Conservation (phyloP, 2,888 invertebrate species). For the Synanthedon andrenaeformis region DNA sequence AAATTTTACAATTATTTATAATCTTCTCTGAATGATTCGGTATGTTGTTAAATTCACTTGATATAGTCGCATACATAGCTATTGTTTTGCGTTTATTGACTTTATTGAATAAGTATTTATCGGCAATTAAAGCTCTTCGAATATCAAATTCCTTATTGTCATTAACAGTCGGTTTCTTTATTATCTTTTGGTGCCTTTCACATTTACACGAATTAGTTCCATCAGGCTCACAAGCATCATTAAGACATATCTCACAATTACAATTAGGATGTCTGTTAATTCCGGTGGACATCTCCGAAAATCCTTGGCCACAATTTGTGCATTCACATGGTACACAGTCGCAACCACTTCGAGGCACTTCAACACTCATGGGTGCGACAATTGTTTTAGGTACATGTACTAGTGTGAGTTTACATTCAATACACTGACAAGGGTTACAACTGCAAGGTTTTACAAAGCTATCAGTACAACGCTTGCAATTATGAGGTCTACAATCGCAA, state of each 20-base stretch:
- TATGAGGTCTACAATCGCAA: slow-evolving; percentile 27
- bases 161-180: slow-evolving; percentile 28
- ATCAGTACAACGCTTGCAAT: slow-evolving; percentile 18
- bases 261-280: slow-evolving; percentile 24
- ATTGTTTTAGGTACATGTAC: slow-evolving; percentile 10
- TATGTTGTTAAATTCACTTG: slow-evolving; percentile 1
- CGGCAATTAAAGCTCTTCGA: slow-evolving; percentile 15
- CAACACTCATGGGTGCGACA: slow-evolving; percentile 23
- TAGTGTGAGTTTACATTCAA: slow-evolving; percentile 19
- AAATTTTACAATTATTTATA: slow-evolving; percentile 19
- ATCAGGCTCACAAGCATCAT: slow-evolving; percentile 24
- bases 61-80: slow-evolving; percentile 23
- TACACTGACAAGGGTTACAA: slow-evolving; percentile 30
- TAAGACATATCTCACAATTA: slow-evolving; percentile 26
- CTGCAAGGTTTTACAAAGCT: slow-evolving; percentile 15
- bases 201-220: slow-evolving; percentile 27
- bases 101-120: slow-evolving; percentile 1
- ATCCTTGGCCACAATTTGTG: slow-evolving; percentile 22
- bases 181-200: slow-evolving; percentile 20
- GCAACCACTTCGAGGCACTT: slow-evolving; percentile 17
- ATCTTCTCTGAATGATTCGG: slow-evolving; percentile 7
- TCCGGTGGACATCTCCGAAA: slow-evolving; percentile 28
- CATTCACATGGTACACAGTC: slow-evolving; percentile 41
- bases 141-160: slow-evolving; percentile 32
- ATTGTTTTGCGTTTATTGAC: slow-evolving; percentile 4